Conservation (phyloP, 2,888 invertebrate species). For the Platerodrilus igneus region DNA sequence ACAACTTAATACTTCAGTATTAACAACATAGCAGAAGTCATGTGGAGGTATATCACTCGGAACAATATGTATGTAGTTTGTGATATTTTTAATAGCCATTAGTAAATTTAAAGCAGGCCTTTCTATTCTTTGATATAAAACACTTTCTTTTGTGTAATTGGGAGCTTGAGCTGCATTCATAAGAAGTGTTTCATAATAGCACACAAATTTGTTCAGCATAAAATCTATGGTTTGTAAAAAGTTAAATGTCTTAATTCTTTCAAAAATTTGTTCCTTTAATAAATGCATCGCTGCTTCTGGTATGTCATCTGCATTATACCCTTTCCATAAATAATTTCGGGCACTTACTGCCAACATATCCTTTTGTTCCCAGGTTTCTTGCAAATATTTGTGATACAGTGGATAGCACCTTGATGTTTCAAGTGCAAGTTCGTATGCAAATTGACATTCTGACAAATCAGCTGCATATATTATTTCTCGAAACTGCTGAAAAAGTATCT, state of each 20-base stretch:
- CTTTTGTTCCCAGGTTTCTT: neutral
- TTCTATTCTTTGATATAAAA: neutral
- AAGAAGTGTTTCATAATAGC: conserved; percentile 3
- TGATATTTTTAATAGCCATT: neutral
- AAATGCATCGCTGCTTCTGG: conserved; percentile 8
- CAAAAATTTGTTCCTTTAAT: conserved; percentile 10
- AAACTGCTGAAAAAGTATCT: conserved; percentile 11
- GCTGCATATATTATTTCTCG: conserved; percentile 8
- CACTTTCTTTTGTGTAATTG: neutral
- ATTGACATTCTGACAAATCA: conserved; percentile 1
- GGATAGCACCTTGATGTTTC: neutral
- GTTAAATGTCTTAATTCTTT: conserved; percentile 8
- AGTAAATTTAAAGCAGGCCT: neutral
- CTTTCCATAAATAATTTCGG: neutral
- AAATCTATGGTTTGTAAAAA: conserved; percentile 8
- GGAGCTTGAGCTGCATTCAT: conserved; percentile 3
- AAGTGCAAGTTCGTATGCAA: conserved; percentile 2
- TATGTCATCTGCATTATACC: neutral
- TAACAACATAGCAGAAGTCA: conserved; percentile 3
- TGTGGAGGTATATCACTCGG: conserved; percentile 5
- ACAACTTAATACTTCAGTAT: conserved; percentile 5
- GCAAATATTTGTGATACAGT: neutral
- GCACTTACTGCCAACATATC: neutral
- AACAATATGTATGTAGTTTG: neutral
- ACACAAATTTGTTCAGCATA: conserved; percentile 6